Conservation (phyloP, 2,888 invertebrate species). For the Sarcophaga carnaria region DNA sequence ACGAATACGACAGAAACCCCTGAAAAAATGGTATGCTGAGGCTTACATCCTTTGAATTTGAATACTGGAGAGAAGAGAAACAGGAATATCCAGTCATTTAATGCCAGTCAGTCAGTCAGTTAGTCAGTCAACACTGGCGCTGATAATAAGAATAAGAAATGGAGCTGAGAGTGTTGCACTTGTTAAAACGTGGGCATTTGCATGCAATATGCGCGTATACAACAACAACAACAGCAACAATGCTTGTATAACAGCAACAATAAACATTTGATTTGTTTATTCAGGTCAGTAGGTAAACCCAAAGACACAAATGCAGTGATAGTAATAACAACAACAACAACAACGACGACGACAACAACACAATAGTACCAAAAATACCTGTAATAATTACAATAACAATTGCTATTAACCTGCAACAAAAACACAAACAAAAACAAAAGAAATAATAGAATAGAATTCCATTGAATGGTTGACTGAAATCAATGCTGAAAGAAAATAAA, state of each 20-base stretch:
- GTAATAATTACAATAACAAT: conserved; percentile 28
- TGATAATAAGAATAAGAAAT: conserved; percentile 27
- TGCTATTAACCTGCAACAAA: not conserved
- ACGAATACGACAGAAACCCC: not conserved
- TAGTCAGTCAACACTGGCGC: not conserved
- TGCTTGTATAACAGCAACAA: conserved; percentile 44
- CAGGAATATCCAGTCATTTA: conserved; percentile 62
- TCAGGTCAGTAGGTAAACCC: conserved; percentile 67
- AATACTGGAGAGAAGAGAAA: conserved; percentile 36
- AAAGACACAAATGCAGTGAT: conserved; percentile 1
- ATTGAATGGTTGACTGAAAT: conserved; percentile 38
- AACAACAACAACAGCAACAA: no score
- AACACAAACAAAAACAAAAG: not conserved
- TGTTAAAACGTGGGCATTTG: conserved; percentile 48
- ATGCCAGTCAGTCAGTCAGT: not conserved
- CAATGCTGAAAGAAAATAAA: conserved; percentile 21
- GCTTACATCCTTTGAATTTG: conserved; percentile 42
- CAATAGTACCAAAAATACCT: not conserved
- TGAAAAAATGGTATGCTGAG: not conserved
- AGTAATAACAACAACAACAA: conserved; percentile 17
- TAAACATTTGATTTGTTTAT: conserved; percentile 51
- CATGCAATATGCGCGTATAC: conserved; percentile 16
- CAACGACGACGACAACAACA: not conserved
- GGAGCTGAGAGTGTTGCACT: conserved; percentile 32
- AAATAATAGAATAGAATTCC: no score